Conservation (phyloP, 2,113 vertebrate species). For the Tenebrosternarchus preto region DNA sequence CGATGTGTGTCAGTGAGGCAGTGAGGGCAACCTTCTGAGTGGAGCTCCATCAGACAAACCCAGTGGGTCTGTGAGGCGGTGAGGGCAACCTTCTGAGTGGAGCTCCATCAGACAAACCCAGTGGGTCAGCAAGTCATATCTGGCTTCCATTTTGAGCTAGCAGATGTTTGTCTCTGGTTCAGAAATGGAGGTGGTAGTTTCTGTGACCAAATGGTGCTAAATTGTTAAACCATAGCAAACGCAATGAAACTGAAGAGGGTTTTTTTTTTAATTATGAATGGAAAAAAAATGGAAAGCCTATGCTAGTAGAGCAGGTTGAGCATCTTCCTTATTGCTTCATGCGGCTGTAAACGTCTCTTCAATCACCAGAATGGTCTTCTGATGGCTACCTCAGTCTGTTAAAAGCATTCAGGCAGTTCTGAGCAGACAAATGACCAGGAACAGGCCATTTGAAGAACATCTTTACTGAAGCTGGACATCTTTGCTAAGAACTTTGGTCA, state of each 20-base stretch:
- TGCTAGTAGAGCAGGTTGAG: neutral
- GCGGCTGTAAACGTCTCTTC: neutral
- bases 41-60: slow-evolving; percentile 8
- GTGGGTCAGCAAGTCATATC: neutral
- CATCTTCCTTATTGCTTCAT: slow-evolving; percentile 28
- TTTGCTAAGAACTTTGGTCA: neutral
- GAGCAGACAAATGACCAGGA: neutral
- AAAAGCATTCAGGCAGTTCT: neutral
- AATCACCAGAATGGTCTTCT: neutral
- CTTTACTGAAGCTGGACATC: neutral
- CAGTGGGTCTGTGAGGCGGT: neutral
- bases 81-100: neutral
- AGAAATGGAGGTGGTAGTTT: neutral
- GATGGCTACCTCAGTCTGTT: slow-evolving; percentile 8
- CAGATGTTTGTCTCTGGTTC: neutral
- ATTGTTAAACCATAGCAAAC: neutral
- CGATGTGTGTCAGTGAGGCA: neutral
- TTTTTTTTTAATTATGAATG: neutral
- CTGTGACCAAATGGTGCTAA: neutral
- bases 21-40: neutral
- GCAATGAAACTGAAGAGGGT: neutral
- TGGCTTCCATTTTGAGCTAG: neutral
- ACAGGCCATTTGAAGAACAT: slow-evolving; percentile 2
- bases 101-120: neutral
- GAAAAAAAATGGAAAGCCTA: slow-evolving; percentile 14